Conservation (phyloP, 2,113 vertebrate species). For the Alaudala cheleensis region DNA sequence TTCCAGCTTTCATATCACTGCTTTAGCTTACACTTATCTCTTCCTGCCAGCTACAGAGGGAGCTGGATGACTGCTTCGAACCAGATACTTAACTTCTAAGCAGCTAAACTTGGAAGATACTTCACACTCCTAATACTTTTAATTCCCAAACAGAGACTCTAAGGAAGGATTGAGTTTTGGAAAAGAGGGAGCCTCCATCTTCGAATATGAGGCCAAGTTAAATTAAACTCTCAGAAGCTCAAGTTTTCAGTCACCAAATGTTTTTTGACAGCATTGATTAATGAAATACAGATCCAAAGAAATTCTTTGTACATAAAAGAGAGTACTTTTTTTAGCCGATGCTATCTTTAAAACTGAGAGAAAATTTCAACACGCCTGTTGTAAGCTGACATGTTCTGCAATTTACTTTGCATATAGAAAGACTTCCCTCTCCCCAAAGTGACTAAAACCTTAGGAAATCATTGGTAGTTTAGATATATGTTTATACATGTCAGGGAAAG, state of each 20-base stretch:
- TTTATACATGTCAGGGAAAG: background rate
- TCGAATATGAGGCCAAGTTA: background rate
- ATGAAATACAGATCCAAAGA: conserved; percentile 12
- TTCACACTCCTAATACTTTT: background rate
- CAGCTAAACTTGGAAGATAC: background rate
- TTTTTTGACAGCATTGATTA: conserved; percentile 1
- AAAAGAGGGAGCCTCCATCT: background rate
- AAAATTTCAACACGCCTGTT: background rate
- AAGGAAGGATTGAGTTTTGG: background rate
- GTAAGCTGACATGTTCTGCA: background rate
- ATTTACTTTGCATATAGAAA: background rate
- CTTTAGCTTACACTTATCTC: conserved; percentile 33
- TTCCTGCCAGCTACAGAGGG: conserved; percentile 41
- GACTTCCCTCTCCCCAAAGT: background rate
- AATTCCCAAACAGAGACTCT: background rate
- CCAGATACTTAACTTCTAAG: background rate
- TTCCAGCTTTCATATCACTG: background rate
- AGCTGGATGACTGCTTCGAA: conserved; percentile 21
- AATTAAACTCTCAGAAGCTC: background rate
- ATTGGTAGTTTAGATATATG: background rate
- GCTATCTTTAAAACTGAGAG: background rate
- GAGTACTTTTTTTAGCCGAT: background rate
- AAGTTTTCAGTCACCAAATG: background rate
- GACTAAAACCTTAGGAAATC: background rate
- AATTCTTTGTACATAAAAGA: background rate